Evolutionary conservation across 2,888 invertebrate genomes (phyloP).

Genomic region (Corbicula japonica): DNA sequence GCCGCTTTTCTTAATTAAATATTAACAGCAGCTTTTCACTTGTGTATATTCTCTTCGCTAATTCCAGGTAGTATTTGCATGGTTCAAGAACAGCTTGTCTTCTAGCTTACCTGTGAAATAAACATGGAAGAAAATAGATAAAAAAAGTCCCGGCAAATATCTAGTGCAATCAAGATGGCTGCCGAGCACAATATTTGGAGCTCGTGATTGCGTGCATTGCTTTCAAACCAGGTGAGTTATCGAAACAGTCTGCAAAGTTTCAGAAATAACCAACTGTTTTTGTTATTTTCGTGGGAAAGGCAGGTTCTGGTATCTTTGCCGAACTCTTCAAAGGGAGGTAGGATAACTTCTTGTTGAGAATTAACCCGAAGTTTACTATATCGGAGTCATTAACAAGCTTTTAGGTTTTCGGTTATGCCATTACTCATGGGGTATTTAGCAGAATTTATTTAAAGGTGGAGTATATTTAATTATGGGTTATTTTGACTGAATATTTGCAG

Average conservation of each 20-base stretch:
- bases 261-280: neutral
- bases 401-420: no score
- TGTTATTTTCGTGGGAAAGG: no score
- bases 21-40: slow-evolving; percentile 3
- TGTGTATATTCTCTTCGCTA: neutral
- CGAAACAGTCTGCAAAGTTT: neutral
- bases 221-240: slow-evolving; percentile 11
- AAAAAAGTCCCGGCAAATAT: slow-evolving; percentile 1
- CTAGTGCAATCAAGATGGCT: slow-evolving; percentile 1
- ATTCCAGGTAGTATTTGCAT: slow-evolving; percentile 15
- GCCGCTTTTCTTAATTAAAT: no score
- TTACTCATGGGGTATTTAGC: no score
- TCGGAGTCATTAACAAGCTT: no score
- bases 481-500: no score
- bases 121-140: slow-evolving; percentile 16
- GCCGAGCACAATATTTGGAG: neutral
- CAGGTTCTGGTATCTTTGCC: no score
- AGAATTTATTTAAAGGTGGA: no score
- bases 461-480: no score
- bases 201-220: neutral
- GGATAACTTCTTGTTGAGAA: no score
- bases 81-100: neutral
- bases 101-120: slow-evolving; percentile 19
- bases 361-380: no score
- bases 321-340: no score